Conservation (phyloP, 2,888 invertebrate species). For the Amphipyra berbera region DNA sequence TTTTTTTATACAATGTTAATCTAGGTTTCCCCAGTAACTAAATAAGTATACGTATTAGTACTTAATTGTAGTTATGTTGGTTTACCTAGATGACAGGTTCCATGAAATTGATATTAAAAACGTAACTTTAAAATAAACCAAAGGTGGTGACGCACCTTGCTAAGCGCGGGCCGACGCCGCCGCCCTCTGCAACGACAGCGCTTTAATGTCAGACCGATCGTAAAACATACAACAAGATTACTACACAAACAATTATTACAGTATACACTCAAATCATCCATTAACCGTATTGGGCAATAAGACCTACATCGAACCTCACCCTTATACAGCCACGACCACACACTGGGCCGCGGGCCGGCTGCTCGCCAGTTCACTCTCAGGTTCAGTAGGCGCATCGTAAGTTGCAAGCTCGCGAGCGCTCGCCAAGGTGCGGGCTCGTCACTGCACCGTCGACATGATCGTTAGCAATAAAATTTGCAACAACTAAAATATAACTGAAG, state of each 20-base stretch:
- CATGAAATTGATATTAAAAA: slow-evolving; percentile 3
- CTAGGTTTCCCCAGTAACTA: no score
- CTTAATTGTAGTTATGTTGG: no score
- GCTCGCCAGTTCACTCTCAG: background rate
- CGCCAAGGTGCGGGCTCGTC: slow-evolving; percentile 2
- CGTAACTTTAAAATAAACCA: slow-evolving; percentile 16
- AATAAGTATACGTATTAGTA: no score
- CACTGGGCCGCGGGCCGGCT: background rate
- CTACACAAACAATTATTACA: slow-evolving; percentile 42
- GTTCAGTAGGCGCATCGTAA: no score
- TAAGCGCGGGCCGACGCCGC: background rate
- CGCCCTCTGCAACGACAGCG: background rate
- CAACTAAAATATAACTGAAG: slow-evolving; percentile 9
- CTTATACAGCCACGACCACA: slow-evolving; percentile 9
- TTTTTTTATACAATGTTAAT: no score
- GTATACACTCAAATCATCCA: slow-evolving; percentile 32
- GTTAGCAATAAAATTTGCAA: slow-evolving; percentile 18
- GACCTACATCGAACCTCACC: slow-evolving; percentile 8
- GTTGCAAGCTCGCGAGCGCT: no score
- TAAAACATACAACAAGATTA: slow-evolving; percentile 37
- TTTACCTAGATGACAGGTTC: background rate
- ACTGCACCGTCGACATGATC: slow-evolving; percentile 6
- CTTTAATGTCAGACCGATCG: slow-evolving; percentile 33
- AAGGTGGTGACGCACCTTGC: slow-evolving; percentile 31
- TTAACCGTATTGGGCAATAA: slow-evolving; percentile 33